These are phyloP conservation scores for Crepidodera aurea DNA, from an alignment of 2,888 invertebrate species.

Conservation along the genomic window DNA sequence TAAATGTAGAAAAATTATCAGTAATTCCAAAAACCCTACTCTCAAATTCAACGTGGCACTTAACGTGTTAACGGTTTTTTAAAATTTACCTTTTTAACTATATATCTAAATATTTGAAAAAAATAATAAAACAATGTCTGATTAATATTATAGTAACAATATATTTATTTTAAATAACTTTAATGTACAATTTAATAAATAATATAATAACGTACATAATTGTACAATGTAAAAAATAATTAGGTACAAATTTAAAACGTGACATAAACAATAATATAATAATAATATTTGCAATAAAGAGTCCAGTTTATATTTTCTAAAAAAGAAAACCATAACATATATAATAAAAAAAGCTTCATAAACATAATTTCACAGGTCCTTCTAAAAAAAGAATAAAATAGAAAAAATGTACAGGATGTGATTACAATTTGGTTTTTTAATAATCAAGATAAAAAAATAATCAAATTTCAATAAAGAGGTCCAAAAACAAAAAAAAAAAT, in stretches of 20 bases:
- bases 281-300: background rate
- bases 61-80: too few species aligned
- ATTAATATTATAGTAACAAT: background rate
- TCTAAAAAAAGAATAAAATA: constrained; percentile 2
- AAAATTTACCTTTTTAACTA: too few species aligned
- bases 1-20: too few species aligned
- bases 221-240: background rate
- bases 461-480: too few species aligned
- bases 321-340: background rate
- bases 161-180: background rate
- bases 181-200: background rate
- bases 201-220: background rate
- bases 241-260: background rate
- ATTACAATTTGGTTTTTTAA: too few species aligned
- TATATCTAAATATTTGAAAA: too few species aligned
- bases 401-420: too few species aligned
- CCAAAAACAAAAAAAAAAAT: too few species aligned
- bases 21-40: too few species aligned
- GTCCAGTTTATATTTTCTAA: background rate
- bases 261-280: background rate
- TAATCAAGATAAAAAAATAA: too few species aligned
- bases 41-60: too few species aligned
- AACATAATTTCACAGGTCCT: background rate
- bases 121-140: background rate
- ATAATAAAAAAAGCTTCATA: background rate